A percentile compares a stretch with the other conserved stretches of the same genome.
phyloP scores from a whole-genome alignment of 2,113 vertebrate genomes.

The Corynorhinus townsendii region DNA sequence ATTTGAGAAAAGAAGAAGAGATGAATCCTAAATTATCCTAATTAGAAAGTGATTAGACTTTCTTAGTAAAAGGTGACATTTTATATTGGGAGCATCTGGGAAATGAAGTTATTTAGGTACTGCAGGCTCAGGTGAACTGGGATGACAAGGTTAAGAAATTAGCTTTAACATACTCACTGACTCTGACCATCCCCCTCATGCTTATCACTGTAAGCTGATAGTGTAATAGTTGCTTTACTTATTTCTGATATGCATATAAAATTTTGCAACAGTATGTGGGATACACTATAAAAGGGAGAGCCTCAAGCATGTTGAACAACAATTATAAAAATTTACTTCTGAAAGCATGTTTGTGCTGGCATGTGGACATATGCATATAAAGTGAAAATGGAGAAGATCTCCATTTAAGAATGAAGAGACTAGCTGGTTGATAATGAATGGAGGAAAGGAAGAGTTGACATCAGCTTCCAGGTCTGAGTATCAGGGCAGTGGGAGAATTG shows the following conservation, averaged over 20 bases:
- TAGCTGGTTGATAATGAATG: background rate
- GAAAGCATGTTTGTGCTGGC: background rate
- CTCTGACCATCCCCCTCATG: background rate
- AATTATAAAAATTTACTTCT: background rate
- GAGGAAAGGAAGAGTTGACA: background rate
- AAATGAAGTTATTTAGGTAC: background rate
- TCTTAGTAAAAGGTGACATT: background rate
- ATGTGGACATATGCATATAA: background rate
- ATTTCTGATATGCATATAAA: background rate
- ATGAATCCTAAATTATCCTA: constrained; percentile 15
- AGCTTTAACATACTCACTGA: background rate
- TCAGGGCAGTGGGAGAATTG: background rate
- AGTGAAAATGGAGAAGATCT: background rate
- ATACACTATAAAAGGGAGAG: background rate
- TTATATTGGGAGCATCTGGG: background rate
- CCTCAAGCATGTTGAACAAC: background rate
- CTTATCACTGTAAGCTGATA: background rate
- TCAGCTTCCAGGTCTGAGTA: background rate
- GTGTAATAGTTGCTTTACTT: background rate
- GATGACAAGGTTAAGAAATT: background rate
- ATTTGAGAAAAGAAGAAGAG: constrained; percentile 26
- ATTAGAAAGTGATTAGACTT: background rate
- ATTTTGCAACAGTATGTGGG: background rate
- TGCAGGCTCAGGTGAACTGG: background rate
- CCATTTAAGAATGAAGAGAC: background rate